Conservation (phyloP, 2,888 invertebrate genomes). For the Ornithoptera alexandrae region DNA sequence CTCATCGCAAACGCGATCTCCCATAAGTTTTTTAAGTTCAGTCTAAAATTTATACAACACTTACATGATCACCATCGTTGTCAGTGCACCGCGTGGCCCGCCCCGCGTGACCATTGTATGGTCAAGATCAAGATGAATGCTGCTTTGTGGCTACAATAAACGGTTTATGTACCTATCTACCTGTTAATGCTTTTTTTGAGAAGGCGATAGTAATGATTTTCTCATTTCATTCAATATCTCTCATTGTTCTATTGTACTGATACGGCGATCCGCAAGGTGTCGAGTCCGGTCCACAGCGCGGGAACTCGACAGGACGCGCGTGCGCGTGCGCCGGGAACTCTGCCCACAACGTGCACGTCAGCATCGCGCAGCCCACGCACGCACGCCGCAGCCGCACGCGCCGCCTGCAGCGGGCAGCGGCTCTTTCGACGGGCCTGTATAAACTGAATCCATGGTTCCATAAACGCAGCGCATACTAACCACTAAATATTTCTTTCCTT, state of each 20-base stretch:
- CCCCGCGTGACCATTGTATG: slow-evolving; percentile 38
- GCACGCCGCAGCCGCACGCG: slow-evolving; percentile 35
- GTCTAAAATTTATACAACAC: slow-evolving; percentile 42
- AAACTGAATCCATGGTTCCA: background rate
- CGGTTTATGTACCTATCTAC: no score
- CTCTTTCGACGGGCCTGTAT: background rate
- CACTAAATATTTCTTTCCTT: no score
- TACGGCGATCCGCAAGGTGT: slow-evolving; percentile 32
- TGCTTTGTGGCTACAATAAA: no score
- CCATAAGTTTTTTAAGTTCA: slow-evolving; percentile 50
- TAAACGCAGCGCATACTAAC: background rate
- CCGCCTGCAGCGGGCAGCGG: background rate
- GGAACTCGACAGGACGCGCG: slow-evolving; percentile 47
- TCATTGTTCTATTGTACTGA: slow-evolving; percentile 10
- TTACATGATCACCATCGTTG: no score
- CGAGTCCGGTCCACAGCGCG: slow-evolving; percentile 41
- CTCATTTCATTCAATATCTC: no score
- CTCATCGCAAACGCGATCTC: no score
- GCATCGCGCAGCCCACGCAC: no score
- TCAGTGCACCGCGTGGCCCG: no score
- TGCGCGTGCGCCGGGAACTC: slow-evolving; percentile 49
- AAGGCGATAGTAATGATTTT: no score
- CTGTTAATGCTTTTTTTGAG: no score
- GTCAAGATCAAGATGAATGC: slow-evolving; percentile 64
- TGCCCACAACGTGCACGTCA: slow-evolving; percentile 62